These are phyloP conservation scores for Drosophila macrospina DNA, from an alignment of 2,888 invertebrate genomes.

Conservation along the genomic window DNA sequence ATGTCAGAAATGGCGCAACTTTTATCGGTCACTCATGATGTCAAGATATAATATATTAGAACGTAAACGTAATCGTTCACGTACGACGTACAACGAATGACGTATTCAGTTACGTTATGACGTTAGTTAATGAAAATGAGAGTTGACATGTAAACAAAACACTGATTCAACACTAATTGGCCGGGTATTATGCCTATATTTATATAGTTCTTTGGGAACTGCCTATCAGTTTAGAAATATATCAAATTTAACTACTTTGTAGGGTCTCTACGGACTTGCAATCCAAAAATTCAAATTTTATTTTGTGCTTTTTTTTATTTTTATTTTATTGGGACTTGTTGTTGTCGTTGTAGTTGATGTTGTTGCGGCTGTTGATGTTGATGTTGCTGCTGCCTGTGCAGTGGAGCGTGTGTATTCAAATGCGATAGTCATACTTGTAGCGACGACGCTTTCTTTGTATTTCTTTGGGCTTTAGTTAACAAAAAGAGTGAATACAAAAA, in stretches of 20 bases:
- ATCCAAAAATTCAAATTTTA: conserved; percentile 46
- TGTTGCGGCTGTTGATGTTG: conserved; percentile 17
- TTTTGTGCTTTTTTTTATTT: conserved; percentile 24
- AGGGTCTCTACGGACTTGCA: conserved; percentile 34
- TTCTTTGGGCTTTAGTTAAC: conserved; percentile 64
- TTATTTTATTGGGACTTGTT: conserved; percentile 20
- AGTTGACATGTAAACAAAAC: conserved; percentile 1
- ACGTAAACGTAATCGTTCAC: conserved; percentile 13
- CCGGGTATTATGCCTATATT: background rate
- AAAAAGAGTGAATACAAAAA: conserved; percentile 36
- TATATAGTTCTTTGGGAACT: background rate
- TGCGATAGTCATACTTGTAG: conserved; percentile 33
- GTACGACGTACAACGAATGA: background rate
- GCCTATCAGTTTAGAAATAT: background rate
- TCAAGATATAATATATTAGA: conserved; percentile 8
- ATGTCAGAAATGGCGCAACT: conserved; percentile 36
- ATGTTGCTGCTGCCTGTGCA: conserved; percentile 32
- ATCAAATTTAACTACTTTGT: conserved; percentile 17
- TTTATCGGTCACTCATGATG: conserved; percentile 27
- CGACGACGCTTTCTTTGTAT: conserved; percentile 70
- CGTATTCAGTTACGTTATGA: background rate
- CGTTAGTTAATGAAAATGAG: background rate
- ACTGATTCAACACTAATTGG: background rate
- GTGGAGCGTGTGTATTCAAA: conserved; percentile 32
- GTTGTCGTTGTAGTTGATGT: conserved; percentile 12